phyloP scores from a whole-genome alignment of 92 coral and sea anemone species.

The Parazoanthus atlanticus region DNA sequence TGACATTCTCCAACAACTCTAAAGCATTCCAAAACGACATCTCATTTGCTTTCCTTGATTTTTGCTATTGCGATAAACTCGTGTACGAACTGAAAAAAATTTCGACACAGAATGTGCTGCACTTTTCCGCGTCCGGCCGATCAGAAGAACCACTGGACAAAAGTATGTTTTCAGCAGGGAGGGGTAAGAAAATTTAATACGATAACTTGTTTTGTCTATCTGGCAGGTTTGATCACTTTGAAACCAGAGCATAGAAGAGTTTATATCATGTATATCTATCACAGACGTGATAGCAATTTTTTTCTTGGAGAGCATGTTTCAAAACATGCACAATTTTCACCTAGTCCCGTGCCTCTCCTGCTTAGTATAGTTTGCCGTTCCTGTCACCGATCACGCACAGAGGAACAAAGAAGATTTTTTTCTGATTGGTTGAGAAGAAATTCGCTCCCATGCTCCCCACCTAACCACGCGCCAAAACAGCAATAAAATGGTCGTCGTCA shows the following conservation, averaged over 20 bases:
- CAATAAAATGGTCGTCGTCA: too few species aligned
- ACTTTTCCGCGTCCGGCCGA: not conserved
- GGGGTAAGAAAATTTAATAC: not conserved
- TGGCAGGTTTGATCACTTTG: too few species aligned
- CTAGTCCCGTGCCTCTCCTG: too few species aligned
- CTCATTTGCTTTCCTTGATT: not conserved
- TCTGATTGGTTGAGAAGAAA: not conserved
- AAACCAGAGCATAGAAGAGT: not conserved
- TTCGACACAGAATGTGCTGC: not conserved
- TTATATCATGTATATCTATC: too few species aligned
- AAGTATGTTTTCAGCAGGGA: not conserved
- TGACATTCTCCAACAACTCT: constrained; percentile 58
- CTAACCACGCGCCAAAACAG: too few species aligned
- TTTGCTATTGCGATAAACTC: not conserved
- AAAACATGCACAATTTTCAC: too few species aligned
- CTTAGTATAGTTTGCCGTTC: too few species aligned
- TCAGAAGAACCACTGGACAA: not conserved
- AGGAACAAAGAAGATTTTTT: too few species aligned
- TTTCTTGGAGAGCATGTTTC: not conserved
- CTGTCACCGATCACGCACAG: too few species aligned
- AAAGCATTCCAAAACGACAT: constrained; percentile 55
- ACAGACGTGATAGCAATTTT: not conserved
- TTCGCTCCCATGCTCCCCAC: not conserved
- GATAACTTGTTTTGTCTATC: not conserved
- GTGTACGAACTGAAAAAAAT: not conserved